A percentile compares a stretch with the other conserved stretches of the same genome.
These are phyloP conservation scores for Ceratosolen solmsi DNA, from an alignment of 1,140 invertebrate genomes.

Conservation along the genomic window DNA sequence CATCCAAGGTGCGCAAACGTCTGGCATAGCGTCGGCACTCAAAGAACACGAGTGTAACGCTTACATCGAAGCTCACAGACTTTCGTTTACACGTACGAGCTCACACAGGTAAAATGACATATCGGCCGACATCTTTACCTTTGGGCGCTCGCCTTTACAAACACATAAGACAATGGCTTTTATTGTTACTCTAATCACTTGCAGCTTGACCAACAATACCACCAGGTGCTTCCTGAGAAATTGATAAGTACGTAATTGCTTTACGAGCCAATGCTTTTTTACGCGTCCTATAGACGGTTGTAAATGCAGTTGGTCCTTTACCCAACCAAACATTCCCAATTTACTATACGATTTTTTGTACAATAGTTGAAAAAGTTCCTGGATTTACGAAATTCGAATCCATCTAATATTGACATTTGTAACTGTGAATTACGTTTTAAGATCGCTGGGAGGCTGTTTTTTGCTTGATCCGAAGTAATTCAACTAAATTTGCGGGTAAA, in stretches of 20 bases:
- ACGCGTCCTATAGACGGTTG: background rate
- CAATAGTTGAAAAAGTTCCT: too few species aligned
- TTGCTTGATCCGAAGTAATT: too few species aligned
- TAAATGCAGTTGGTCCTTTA: constrained; percentile 2
- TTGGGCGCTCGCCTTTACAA: background rate
- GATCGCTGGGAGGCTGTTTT: too few species aligned
- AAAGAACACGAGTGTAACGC: constrained; percentile 48
- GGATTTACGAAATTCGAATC: too few species aligned
- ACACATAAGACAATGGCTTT: constrained; percentile 50
- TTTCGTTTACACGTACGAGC: constrained; percentile 55
- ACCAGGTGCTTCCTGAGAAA: constrained; percentile 65
- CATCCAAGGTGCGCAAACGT: constrained; percentile 38
- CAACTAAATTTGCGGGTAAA: too few species aligned
- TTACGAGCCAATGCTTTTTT: constrained; percentile 49
- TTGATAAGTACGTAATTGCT: constrained; percentile 68
- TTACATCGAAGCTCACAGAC: constrained; percentile 56
- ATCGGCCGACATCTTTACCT: background rate
- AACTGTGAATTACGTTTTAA: too few species aligned
- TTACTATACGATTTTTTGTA: too few species aligned
- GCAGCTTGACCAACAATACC: constrained; percentile 50
- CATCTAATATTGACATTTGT: too few species aligned
- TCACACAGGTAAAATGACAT: background rate
- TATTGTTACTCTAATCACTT: constrained; percentile 56
- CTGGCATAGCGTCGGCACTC: constrained; percentile 2
- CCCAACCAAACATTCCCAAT: background rate